A percentile compares a stretch with the other conserved stretches of the same genome.
phyloP scores from a whole-genome alignment of 2,797 vertebrate genomes.

The Thripadectes ignobilis region DNA sequence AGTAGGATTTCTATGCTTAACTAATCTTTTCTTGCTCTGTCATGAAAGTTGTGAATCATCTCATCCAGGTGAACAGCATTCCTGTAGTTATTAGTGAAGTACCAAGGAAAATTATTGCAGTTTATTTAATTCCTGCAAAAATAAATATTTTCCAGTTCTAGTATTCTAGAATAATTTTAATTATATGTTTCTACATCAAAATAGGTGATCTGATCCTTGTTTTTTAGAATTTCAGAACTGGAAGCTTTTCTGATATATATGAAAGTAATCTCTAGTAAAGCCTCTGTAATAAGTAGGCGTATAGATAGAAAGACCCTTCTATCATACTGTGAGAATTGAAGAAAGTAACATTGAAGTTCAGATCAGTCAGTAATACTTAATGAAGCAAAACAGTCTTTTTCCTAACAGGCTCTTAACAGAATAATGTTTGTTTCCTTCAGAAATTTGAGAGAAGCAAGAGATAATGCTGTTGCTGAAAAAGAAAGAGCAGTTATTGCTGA shows the following conservation, averaged over 20 bases:
- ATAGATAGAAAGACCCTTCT: neutral
- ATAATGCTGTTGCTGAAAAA: slow-evolving; percentile 91
- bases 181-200: neutral
- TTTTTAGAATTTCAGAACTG: neutral
- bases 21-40: neutral
- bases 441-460: slow-evolving; percentile 91
- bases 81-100: neutral
- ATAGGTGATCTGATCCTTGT: neutral
- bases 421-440: slow-evolving; percentile 71
- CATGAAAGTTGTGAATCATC: neutral
- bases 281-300: neutral
- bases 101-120: neutral
- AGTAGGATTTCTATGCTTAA: neutral
- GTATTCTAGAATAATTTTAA: neutral
- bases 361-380: neutral
- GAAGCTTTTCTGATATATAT: neutral
- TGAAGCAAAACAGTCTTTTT: neutral
- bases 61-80: neutral
- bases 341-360: neutral
- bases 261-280: neutral
- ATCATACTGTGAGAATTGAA: fast-evolving
- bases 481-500: slow-evolving; percentile 86
- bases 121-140: neutral
- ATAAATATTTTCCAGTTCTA: neutral
- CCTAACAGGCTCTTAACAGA: neutral